These are phyloP conservation scores for Kuschelorhynchus macadamiae DNA, from an alignment of 2,888 invertebrate species.

Conservation along the genomic window DNA sequence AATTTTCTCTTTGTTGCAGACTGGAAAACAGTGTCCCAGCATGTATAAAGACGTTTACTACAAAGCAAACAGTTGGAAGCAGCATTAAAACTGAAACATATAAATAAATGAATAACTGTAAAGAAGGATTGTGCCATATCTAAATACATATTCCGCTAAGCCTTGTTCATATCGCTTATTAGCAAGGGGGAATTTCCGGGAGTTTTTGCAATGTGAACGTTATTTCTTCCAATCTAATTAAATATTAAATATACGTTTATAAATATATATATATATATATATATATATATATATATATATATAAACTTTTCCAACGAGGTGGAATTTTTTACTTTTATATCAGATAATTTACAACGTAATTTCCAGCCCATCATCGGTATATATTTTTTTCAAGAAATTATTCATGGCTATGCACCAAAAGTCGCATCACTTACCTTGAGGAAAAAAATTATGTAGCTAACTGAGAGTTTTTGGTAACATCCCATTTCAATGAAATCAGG, in stretches of 20 bases:
- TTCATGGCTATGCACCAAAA: no score
- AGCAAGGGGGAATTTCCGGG: background rate
- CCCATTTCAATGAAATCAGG: no score
- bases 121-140: constrained; percentile 43
- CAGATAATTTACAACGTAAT: no score
- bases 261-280: background rate
- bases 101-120: constrained; percentile 18
- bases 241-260: background rate
- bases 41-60: constrained; percentile 95
- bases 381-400: no score
- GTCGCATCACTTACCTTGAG: no score
- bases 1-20: constrained; percentile 79
- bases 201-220: constrained; percentile 6
- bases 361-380: no score
- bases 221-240: background rate
- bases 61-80: constrained; percentile 93
- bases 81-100: constrained; percentile 71
- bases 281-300: no score
- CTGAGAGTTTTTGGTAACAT: no score
- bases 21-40: constrained; percentile 88
- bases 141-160: constrained; percentile 37
- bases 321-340: no score
- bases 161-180: constrained; percentile 26
- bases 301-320: no score
- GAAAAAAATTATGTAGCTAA: no score